Base-by-base conservation (phyloP, 2,797 vertebrate genomes). In the Hippoglossus hippoglossus region DNA sequence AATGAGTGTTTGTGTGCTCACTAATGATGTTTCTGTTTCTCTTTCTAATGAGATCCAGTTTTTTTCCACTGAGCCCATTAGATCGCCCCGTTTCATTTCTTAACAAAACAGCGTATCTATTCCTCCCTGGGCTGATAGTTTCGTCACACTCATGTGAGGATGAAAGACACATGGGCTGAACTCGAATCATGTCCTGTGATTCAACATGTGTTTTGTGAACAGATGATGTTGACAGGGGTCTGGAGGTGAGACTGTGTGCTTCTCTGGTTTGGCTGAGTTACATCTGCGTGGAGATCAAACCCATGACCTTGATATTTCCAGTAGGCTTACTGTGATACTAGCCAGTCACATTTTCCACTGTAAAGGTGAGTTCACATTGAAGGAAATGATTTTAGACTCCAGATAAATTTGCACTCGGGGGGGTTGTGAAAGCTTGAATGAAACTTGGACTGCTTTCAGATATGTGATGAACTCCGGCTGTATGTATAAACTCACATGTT, bases 1-100 rank as follows among this genome's bases (percentile, higher is more conserved):
- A 94, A 91, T 89, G 89, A 93, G 67, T 90, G 91, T 93, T 92
- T 93, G 90, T 94, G 82, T 80, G 82, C 63, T 83, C 36, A n/a
- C 87, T 89, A 90, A 91, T 87, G 87, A 89, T 85, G 83, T 90
- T 91, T 92, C 84, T 90, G 56, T 82, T 91, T 84, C 80, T 90
- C 51, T 80, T 86, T 90, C 78, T 84, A 87, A 89, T 89, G 80
- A 18, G 19, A 73, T 77, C 74, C 80, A 71, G 56, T 76, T 80
- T 86, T 85, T 79, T 87, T 49, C 80, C 80, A 86, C 79, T 75
- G 76, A 81, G 72, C 70, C 87, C 79, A 73, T 83, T 87, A 75
- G 65, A 70, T 76, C 11, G 61, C 44, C 16, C 16, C 13, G 16
- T 73, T 73, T 86, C 77, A 82, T 85, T 86, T 80, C 70, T 83